Evolutionary conservation across 2,113 vertebrate species (phyloP).

Genomic region (Hippocampus comes): DNA sequence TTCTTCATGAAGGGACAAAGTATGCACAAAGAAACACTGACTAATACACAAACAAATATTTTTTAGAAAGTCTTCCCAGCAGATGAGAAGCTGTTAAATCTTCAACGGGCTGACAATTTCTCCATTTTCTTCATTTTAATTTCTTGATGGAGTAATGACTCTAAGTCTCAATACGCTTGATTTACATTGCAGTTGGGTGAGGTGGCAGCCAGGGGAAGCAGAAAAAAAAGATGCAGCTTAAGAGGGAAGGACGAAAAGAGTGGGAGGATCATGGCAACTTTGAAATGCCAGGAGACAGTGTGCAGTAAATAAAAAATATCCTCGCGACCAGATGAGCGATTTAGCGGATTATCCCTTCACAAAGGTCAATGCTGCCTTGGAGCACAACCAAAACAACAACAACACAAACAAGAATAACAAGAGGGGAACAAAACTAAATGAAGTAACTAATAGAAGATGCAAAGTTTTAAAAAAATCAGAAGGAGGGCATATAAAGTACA

Average conservation of each 20-base stretch:
- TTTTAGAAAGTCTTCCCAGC: too few species aligned
- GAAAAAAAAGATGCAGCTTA: not conserved
- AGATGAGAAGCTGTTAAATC: too few species aligned
- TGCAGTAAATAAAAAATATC: slow-evolving; percentile 59
- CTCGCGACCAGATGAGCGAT: slow-evolving; percentile 58
- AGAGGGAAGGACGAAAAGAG: slow-evolving; percentile 13
- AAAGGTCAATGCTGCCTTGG: slow-evolving; percentile 58
- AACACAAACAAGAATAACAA: slow-evolving; percentile 4
- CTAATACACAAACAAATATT: too few species aligned
- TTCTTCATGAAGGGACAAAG: too few species aligned
- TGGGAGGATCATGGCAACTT: slow-evolving; percentile 39
- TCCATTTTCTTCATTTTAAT: not conserved
- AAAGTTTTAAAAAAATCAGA: not conserved
- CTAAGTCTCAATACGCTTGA: not conserved
- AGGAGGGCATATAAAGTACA: not conserved
- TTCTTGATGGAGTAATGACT: not conserved
- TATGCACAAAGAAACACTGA: too few species aligned
- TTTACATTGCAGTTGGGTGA: not conserved
- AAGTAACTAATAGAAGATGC: slow-evolving; percentile 20
- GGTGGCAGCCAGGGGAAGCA: slow-evolving; percentile 1
- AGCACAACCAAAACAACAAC: slow-evolving; percentile 46
- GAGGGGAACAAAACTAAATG: slow-evolving; percentile 23
- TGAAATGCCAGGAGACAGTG: slow-evolving; percentile 58
- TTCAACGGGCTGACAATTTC: too few species aligned
- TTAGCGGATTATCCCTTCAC: slow-evolving; percentile 63